phyloP scores from a whole-genome alignment of 2,888 invertebrate genomes.

The Athetis lepigone region DNA sequence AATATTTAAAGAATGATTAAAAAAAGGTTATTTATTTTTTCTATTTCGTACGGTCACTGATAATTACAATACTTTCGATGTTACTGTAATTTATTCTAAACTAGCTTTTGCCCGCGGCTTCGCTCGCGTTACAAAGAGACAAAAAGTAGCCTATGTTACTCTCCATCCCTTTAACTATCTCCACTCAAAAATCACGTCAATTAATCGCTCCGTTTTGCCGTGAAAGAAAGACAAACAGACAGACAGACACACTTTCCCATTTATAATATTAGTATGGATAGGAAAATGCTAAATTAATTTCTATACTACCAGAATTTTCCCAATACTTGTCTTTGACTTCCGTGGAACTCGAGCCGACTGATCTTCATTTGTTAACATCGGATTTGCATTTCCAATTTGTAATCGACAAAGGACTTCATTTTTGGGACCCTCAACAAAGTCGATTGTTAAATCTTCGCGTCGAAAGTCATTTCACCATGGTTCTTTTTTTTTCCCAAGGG shows the following conservation, averaged over 20 bases:
- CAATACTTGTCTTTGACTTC: constrained; percentile 7
- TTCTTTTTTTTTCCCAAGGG: constrained; percentile 15
- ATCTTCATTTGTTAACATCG: constrained; percentile 40
- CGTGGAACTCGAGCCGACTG: constrained; percentile 11
- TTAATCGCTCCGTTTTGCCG: no score
- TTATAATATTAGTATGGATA: no score
- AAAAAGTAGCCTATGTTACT: no score
- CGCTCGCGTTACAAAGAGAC: no score
- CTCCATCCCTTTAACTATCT: no score
- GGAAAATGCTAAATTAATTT: background rate
- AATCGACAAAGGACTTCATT: constrained; percentile 26
- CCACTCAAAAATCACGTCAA: no score
- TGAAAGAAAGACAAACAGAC: background rate
- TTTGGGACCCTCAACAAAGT: constrained; percentile 11
- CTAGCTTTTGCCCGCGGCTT: no score
- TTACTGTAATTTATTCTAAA: no score
- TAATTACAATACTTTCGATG: no score
- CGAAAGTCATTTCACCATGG: constrained; percentile 14
- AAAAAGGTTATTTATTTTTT: no score
- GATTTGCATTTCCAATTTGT: constrained; percentile 51
- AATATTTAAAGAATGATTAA: background rate
- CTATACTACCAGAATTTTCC: background rate
- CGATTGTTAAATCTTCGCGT: constrained; percentile 2
- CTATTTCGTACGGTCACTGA: no score
- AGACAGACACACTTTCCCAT: no score